Evolutionary conservation across 2,888 invertebrate species (phyloP), one percentile per base, ranked within the genome.

Genomic region (Sympetrum striolatum): DNA sequence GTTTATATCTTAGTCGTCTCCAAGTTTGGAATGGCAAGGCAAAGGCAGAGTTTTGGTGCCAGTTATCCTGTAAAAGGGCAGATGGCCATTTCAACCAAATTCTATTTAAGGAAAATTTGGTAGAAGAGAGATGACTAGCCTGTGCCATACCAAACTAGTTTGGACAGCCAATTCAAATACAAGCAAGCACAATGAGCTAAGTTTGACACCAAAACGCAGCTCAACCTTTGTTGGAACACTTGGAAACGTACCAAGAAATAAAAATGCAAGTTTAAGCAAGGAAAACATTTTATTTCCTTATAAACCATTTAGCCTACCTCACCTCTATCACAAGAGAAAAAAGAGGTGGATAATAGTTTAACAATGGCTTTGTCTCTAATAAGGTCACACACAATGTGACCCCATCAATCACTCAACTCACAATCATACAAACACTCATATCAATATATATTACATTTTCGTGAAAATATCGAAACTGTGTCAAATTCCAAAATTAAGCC

Each of bases 11-110:
- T 94, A 94, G 94, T 93, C 94, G 93, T 95, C 95, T 95, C 95
- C 96, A 96, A 96, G 96, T 96, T 95, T 96, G 96, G 96, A 95
- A 95, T 95, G 95, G 96, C 95, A 95, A 94, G 92, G 91, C 92
- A 91, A 91, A 94, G 95, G 95, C 95, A 95, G 95, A 95, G 96
- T 95, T 96, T 96, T 96, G 96, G 96, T 95, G 95, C 95, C 95
- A 95, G 94, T 91, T 93, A 22, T 22, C 31, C 60, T 35, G 58
- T 53, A 80, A 22, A n/a, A 39, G 22, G 86, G 86, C 86, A 37
- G 86, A 86, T 60, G 86, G 86, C 86, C 86, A 58, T 39, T 53
- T 79, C 80, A 90, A 80, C 90, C 80, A 90, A 80, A 80, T 90
- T 79, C 48, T 80, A 90, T 73, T 39, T 15, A 31, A 35, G 86